Conservation (phyloP, 2,888 invertebrate species). For the Pheosia gnoma region DNA sequence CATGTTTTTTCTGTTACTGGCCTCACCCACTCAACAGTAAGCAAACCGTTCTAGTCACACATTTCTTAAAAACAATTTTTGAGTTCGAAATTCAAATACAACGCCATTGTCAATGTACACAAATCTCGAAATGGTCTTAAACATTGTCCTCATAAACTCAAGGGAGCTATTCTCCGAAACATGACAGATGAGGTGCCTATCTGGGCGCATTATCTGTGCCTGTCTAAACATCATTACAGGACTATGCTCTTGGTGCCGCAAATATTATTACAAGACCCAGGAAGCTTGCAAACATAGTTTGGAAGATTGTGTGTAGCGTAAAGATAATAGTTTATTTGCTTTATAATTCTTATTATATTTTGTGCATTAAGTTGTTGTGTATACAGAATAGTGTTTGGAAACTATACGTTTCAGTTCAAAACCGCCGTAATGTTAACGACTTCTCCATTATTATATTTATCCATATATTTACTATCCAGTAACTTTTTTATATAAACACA, state of each 20-base stretch:
- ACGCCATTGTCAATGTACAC: background rate
- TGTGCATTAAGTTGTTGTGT: background rate
- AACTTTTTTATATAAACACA: too few relatives aligned
- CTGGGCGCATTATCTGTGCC: slow-evolving; percentile 32
- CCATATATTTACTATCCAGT: too few relatives aligned
- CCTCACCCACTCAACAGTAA: too few relatives aligned
- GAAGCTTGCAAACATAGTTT: background rate
- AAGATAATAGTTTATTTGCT: background rate
- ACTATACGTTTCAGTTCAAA: too few relatives aligned
- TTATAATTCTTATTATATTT: background rate
- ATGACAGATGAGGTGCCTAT: slow-evolving; percentile 40
- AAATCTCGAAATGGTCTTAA: background rate
- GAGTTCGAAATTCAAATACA: slow-evolving; percentile 3
- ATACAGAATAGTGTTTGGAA: too few relatives aligned
- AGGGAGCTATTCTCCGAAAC: slow-evolving; percentile 24
- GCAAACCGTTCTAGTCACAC: too few relatives aligned
- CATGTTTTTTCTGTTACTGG: too few relatives aligned
- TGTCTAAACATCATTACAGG: slow-evolving; percentile 34
- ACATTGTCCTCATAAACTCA: slow-evolving; percentile 15
- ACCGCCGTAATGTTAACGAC: too few relatives aligned
- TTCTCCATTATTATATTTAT: too few relatives aligned
- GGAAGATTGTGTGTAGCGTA: background rate
- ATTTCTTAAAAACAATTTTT: too few relatives aligned
- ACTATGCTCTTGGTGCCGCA: background rate
- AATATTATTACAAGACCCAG: background rate